Conservation (phyloP, 2,113 vertebrate species). For the Struthio camelus region DNA sequence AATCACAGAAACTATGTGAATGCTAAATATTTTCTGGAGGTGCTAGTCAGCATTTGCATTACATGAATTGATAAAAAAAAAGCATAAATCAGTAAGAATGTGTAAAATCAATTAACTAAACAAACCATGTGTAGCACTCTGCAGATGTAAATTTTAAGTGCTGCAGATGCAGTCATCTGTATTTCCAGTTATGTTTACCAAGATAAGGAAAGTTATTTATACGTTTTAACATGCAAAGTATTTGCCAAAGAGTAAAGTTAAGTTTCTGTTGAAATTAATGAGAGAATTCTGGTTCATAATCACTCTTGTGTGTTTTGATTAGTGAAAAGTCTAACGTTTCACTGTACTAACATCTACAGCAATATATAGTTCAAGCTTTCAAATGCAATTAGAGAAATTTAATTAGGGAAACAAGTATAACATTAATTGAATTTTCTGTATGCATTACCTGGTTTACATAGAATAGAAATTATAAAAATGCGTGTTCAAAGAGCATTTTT, state of each 20-base stretch:
- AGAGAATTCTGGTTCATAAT: constrained; percentile 25
- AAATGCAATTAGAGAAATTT: constrained; percentile 34
- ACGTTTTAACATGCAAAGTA: neutral
- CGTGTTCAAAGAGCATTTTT: neutral
- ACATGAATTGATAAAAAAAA: constrained; percentile 57
- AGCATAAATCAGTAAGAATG: constrained; percentile 49
- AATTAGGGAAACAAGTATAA: neutral
- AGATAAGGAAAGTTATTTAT: constrained; percentile 43
- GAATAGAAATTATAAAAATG: neutral
- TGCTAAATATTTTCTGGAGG: neutral
- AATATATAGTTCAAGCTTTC: neutral
- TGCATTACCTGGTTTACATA: neutral
- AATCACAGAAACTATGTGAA: neutral
- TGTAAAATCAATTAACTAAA: constrained; percentile 72
- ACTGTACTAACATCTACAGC: neutral
- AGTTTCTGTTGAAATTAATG: constrained; percentile 34
- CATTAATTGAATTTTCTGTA: neutral
- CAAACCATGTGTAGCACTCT: constrained; percentile 19
- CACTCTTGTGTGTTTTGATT: constrained; percentile 37
- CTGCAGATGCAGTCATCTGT: constrained; percentile 9
- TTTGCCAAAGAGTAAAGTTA: constrained; percentile 19
- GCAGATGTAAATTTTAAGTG: constrained; percentile 31
- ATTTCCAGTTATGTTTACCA: constrained; percentile 28
- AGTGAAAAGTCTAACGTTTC: constrained; percentile 28
- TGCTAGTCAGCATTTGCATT: constrained; percentile 62